phyloP scores from a whole-genome alignment of 64 coral and sea anemone genomes.

The Trachythela sp. region DNA sequence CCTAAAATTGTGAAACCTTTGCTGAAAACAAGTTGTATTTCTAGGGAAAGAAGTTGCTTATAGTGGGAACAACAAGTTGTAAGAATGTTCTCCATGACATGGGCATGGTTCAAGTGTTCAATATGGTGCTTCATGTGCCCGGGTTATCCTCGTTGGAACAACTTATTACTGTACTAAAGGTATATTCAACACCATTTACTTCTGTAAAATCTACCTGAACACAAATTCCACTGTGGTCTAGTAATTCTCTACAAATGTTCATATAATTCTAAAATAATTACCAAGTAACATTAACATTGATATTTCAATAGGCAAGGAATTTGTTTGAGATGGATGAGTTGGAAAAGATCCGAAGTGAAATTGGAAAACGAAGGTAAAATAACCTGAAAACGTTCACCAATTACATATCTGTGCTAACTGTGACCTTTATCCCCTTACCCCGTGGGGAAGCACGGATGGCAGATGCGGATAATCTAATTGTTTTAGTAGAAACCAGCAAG shows the following conservation, averaged over 20 bases:
- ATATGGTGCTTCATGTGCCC: conserved; percentile 77
- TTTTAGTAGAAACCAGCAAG: too few species aligned
- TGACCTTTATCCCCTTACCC: too few species aligned
- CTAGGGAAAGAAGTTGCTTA: conserved; percentile 73
- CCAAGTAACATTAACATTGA: neutral
- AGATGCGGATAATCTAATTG: too few species aligned
- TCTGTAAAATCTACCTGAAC: neutral
- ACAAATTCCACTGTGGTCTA: too few species aligned
- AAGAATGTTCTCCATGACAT: conserved; percentile 76
- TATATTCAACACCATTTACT: neutral
- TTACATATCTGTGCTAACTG: too few species aligned
- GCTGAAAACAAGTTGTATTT: neutral
- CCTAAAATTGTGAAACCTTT: neutral
- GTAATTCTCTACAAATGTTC: neutral
- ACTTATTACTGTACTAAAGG: conserved; percentile 67
- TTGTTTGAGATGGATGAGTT: conserved; percentile 75
- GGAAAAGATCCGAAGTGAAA: conserved; percentile 63
- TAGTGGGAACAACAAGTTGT: conserved; percentile 96
- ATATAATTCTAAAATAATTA: neutral
- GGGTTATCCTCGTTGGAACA: conserved; percentile 52
- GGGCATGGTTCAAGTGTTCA: conserved; percentile 84
- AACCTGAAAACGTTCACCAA: neutral
- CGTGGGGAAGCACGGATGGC: too few species aligned
- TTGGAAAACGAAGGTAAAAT: conserved; percentile 70
- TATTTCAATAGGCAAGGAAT: conserved; percentile 50